Evolutionary conservation across 53 echinoderm and acorn worm genomes (phyloP), one percentile per base, ranked within the genome.

Genomic region (Stichopus horrens): DNA sequence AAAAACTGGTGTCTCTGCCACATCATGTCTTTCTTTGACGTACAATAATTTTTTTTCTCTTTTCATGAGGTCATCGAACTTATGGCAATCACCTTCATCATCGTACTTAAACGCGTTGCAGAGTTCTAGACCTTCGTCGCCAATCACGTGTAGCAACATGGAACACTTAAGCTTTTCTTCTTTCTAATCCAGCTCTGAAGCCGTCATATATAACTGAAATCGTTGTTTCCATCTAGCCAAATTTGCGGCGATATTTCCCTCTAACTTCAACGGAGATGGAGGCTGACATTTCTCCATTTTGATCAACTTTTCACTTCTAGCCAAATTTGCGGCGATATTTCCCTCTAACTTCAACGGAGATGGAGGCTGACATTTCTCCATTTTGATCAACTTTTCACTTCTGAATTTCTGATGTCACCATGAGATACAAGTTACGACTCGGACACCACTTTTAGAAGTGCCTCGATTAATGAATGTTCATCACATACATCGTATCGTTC

Each of bases 121-220:
- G 5, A 77, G 23, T 23, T 77, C 78, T 6, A 77, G 78, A 54
- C 78, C 78, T 4, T 77, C 78, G 55, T 77, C 78, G 1, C 78
- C 78, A 21, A 77, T 53, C 55, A 77, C 78, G 78, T 77, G 78
- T 53, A 77, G 11, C 11, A 77, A 52, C 7, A 77, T 54, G 7
- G 78, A 77, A 77, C 78, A 77, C 78, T 76, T 77, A n/a, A 77
- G 21, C 23, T 77, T 77, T 9, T 79, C 79, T 55, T 79, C 57
- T 8, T 55, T 79, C 16, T 79, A 19, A 18, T 79, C 54, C 7
- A 77, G 6, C 53, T 77, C 78, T 52, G 53, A 53, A 7, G 53
- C 78, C 7, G 7, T 14, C 23, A 77, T 8, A 9, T 77, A 77
- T 0, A 77, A 14, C 10, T 77, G 16, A 55, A 79, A 56, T 9